Evolutionary conservation across 1,140 invertebrate genomes (phyloP).

Genomic region (Drosophila insularis): DNA sequence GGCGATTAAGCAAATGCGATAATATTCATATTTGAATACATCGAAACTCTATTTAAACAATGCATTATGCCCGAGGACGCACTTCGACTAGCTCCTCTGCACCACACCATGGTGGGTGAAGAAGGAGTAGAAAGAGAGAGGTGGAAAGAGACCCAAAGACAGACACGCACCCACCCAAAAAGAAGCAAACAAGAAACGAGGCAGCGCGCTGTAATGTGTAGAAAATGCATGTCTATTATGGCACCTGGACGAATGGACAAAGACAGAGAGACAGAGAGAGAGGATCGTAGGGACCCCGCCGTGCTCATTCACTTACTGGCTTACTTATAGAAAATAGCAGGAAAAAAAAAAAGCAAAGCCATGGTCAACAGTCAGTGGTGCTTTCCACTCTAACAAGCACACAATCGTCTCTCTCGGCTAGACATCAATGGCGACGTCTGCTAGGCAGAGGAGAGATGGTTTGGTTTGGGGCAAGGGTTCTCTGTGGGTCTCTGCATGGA

Average conservation of each 20-base stretch:
- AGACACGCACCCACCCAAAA: conserved; percentile 70
- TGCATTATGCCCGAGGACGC: conserved; percentile 63
- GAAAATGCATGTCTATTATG: conserved; percentile 75
- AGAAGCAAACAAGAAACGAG: conserved; percentile 34
- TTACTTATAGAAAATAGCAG: conserved; percentile 54
- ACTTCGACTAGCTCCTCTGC: conserved; percentile 7
- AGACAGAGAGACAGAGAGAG: not conserved
- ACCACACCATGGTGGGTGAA: not conserved
- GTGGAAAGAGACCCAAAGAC: conserved; percentile 20
- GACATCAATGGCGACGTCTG: conserved; percentile 66
- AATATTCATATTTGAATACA: conserved; percentile 82
- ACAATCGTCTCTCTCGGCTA: conserved; percentile 48
- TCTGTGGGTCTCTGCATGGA: conserved; percentile 22
- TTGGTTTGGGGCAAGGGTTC: not conserved
- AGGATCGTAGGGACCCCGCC: not conserved
- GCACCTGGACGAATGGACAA: conserved; percentile 61
- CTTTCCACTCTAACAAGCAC: conserved; percentile 65
- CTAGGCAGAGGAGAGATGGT: not conserved
- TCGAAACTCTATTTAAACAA: conserved; percentile 77
- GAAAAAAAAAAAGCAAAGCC: not conserved
- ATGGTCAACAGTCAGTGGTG: not conserved
- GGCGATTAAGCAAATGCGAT: conserved; percentile 79
- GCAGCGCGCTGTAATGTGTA: conserved; percentile 55
- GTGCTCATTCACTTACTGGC: conserved; percentile 73
- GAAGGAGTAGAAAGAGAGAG: not conserved